These are phyloP conservation scores for Macrotrachela quadricornifera DNA, from an alignment of 1,140 invertebrate species.

Conservation along the genomic window DNA sequence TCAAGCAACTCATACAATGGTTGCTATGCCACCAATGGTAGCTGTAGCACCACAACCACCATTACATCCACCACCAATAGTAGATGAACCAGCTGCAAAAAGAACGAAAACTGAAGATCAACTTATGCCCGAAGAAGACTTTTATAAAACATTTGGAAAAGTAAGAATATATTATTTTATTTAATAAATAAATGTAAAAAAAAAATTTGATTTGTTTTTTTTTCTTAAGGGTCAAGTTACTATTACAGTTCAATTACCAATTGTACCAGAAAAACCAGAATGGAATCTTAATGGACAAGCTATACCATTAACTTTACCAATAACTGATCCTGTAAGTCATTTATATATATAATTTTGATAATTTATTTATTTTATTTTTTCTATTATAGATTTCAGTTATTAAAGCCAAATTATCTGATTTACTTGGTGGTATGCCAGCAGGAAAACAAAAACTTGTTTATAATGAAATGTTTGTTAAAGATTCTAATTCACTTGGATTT, in stretches of 20 bases:
- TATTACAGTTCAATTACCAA: slow-evolving; percentile 54
- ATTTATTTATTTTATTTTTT: neutral
- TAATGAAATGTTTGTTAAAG: slow-evolving; percentile 89
- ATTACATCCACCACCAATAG: slow-evolving; percentile 19
- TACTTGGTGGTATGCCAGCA: neutral
- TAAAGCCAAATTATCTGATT: neutral
- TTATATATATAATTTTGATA: neutral
- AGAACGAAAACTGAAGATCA: slow-evolving; percentile 36
- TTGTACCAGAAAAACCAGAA: slow-evolving; percentile 63
- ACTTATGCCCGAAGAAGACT: neutral
- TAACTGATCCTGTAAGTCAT: slow-evolving; percentile 43
- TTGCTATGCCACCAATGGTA: slow-evolving; percentile 10
- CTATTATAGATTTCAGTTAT: neutral
- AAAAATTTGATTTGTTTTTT: no score
- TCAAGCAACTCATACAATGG: slow-evolving; percentile 10
- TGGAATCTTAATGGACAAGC: slow-evolving; percentile 87
- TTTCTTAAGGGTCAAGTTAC: slow-evolving; percentile 43
- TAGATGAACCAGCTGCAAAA: slow-evolving; percentile 67
- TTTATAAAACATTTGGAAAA: no score
- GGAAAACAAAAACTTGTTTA: slow-evolving; percentile 18
- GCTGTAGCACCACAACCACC: slow-evolving; percentile 12
- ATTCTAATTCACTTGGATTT: slow-evolving; percentile 75
- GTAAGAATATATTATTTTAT: no score
- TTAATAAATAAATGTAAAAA: no score
- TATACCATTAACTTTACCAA: slow-evolving; percentile 50